phyloP scores from a whole-genome alignment of 2,113 vertebrate genomes.

The Anguilla rostrata region DNA sequence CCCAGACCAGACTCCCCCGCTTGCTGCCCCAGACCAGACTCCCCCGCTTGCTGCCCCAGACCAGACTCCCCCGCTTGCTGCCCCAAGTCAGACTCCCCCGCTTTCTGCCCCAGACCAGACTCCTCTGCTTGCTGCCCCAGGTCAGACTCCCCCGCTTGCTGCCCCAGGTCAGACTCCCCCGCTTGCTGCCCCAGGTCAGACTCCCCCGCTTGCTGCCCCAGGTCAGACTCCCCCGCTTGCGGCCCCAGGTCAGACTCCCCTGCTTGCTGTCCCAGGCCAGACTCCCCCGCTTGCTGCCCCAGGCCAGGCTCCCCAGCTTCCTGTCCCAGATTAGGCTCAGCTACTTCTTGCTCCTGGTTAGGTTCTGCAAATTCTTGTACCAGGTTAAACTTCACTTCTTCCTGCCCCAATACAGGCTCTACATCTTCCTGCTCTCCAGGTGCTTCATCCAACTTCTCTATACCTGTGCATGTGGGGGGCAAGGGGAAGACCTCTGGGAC shows the following conservation, averaged over 20 bases:
- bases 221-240: no score
- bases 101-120: neutral
- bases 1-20: neutral
- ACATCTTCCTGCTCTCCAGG: neutral
- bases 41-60: neutral
- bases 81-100: neutral
- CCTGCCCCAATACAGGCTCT: neutral
- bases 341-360: neutral
- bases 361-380: neutral
- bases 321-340: neutral
- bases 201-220: neutral
- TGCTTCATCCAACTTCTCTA: neutral
- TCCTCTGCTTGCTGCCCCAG: neutral
- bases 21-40: neutral
- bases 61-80: neutral
- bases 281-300: no score
- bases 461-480: neutral
- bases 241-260: no score
- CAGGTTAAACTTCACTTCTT: neutral
- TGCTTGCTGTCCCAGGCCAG: no score
- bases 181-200: neutral
- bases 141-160: neutral
- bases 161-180: neutral
- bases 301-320: neutral
- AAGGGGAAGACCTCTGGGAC: conserved; percentile 19